These are phyloP conservation scores for Apotomis turbidana DNA, from an alignment of 2,888 invertebrate species.

Conservation along the genomic window DNA sequence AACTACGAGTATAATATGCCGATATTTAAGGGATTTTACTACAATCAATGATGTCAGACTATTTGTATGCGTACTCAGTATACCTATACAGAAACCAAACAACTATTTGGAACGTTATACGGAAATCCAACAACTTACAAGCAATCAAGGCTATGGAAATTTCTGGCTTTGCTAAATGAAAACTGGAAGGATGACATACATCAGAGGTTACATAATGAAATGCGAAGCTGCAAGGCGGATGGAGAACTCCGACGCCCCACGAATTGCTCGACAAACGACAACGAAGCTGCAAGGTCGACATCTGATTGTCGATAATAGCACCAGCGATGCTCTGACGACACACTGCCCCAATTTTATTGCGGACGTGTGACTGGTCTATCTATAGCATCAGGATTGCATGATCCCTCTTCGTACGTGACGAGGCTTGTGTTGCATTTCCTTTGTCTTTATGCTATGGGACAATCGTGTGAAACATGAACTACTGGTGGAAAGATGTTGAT, in stretches of 20 bases:
- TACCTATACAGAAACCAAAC: neutral
- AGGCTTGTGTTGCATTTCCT: constrained; percentile 25
- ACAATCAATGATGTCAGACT: neutral
- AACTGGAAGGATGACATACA: constrained; percentile 43
- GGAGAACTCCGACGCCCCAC: constrained; percentile 80
- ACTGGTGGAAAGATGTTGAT: too few relatives aligned
- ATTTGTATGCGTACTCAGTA: neutral
- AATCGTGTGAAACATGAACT: neutral
- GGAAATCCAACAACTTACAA: too few relatives aligned
- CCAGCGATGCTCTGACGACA: constrained; percentile 71
- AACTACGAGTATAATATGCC: neutral
- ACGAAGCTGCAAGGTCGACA: constrained; percentile 79
- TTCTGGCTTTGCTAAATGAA: constrained; percentile 15
- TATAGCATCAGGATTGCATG: constrained; percentile 30
- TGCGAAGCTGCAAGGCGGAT: constrained; percentile 72
- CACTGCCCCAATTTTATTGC: constrained; percentile 69
- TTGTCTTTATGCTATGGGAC: neutral
- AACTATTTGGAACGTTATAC: neutral
- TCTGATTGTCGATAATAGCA: constrained; percentile 80
- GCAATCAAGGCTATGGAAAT: neutral
- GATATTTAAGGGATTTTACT: constrained; percentile 14
- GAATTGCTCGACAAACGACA: constrained; percentile 77
- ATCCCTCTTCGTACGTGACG: constrained; percentile 16
- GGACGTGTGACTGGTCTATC: constrained; percentile 47
- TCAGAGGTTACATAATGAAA: constrained; percentile 68